Evolutionary conservation across 2,888 invertebrate genomes (phyloP), one percentile per base, ranked within the genome.

Genomic region (Cephus spinipes): DNA sequence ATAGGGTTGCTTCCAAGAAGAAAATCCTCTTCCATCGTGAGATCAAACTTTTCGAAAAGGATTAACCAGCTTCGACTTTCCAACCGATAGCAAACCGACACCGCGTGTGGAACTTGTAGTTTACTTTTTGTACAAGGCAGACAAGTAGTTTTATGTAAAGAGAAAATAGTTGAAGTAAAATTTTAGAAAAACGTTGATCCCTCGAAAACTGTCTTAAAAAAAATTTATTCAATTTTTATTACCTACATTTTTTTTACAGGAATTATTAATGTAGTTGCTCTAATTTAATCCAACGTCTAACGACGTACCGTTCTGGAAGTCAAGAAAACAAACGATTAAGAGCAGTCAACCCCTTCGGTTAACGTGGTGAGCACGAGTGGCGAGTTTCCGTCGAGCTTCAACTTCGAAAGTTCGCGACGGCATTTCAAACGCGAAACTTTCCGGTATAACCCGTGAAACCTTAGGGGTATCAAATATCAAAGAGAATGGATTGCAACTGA

Each of bases 401-500:
- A 55, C 23, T 23, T 55, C 23, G 55, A 55, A 55, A 55, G 55
- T 74, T 74, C 30, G 74, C 23, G 35, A 35, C 35, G 11, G 74
- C 74, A 35, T 74, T 34, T 74, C 74, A 6, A 74, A 33, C 23
- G n/a, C 31, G 36, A 34, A 74, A 74, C n/a, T 35, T 74, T 23
- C 11, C 12, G 6, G 35, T 30, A 30, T 33, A 35, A n/a, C 30
- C 35, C 74, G 23, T 12, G 71, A 33, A 71, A 34, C n/a, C 34
- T n/a, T 34, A 12, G 36, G 30, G 74, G 74, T 9, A 74, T 74
- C 74, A 34, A 74, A 32, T 32, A 34, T 74, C 74, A 32, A 34
- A 74, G 23, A 30, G 36, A 74, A 74, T 33, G 74, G 74, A 74
- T 74, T 34, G 74, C 74, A n/a, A 74, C 74, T n/a, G 74, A 74